These are phyloP conservation scores for Abramis brama DNA, from an alignment of 2,113 vertebrate genomes.

Conservation along the genomic window DNA sequence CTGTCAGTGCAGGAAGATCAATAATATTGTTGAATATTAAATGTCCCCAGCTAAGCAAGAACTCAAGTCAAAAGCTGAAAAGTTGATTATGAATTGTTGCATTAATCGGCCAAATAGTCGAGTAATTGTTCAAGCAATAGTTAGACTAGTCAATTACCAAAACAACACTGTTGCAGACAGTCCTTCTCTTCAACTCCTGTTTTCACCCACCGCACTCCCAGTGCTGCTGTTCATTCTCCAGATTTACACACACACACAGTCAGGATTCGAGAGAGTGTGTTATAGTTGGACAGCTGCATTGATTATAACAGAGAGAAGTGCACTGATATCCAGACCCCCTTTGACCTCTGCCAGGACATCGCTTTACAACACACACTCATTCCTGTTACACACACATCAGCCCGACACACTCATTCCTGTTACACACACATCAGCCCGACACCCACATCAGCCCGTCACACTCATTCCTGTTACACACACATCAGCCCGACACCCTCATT, in stretches of 20 bases:
- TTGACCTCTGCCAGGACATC: background rate
- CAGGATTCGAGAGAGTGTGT: background rate
- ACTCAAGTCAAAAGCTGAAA: background rate
- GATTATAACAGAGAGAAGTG: background rate
- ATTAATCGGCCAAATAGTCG: background rate
- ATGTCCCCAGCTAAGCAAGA: too few species aligned
- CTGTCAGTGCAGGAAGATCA: too few species aligned
- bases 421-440: too few species aligned
- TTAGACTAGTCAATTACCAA: background rate
- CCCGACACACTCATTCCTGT: background rate
- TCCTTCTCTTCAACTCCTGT: background rate
- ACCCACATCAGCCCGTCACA: too few species aligned
- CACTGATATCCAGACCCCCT: background rate
- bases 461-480: too few species aligned
- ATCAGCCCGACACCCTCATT: too few species aligned
- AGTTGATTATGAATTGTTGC: background rate
- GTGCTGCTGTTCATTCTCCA: background rate
- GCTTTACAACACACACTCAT: conserved; percentile 2
- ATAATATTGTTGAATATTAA: too few species aligned
- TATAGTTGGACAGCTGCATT: background rate
- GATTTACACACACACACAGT: background rate
- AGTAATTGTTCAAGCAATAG: background rate
- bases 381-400: background rate
- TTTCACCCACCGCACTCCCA: too few species aligned
- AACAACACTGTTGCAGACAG: background rate